These are phyloP conservation scores for Sciurus niger DNA, from an alignment of 2,113 vertebrate species.

Conservation along the genomic window DNA sequence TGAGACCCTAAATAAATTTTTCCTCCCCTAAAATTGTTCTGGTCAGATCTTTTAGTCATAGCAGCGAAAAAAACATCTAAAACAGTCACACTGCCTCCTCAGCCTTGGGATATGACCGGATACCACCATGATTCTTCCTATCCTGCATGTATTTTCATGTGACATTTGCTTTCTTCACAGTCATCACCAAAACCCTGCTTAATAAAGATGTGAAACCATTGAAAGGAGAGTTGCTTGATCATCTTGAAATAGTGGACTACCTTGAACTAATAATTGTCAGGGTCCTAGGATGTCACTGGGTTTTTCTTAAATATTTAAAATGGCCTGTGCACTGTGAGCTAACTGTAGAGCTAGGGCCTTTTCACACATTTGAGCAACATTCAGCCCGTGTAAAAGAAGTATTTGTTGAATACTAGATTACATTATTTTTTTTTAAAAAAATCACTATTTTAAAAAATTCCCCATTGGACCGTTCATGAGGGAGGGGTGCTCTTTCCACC, in stretches of 20 bases:
- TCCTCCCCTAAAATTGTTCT: no score
- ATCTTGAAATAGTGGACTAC: not conserved
- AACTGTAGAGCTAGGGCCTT: not conserved
- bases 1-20: no score
- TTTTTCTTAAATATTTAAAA: not conserved
- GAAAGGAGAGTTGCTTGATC: not conserved
- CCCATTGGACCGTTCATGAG: no score
- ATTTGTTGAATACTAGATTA: not conserved
- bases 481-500: not conserved
- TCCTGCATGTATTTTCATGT: not conserved
- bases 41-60: no score
- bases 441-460: not conserved
- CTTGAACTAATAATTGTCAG: not conserved
- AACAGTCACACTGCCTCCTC: not conserved
- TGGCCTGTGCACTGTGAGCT: not conserved
- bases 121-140: not conserved
- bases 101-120: not conserved
- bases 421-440: no score
- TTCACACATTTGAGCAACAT: not conserved
- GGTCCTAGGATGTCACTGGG: not conserved
- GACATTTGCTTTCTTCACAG: not conserved
- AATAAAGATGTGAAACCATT: not conserved
- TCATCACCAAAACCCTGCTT: not conserved
- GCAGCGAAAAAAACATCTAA: no score
- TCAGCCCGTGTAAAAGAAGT: not conserved